Evolutionary conservation across 2,888 invertebrate species (phyloP), one percentile per base, ranked within the genome.

Genomic region (Phortica okadai): DNA sequence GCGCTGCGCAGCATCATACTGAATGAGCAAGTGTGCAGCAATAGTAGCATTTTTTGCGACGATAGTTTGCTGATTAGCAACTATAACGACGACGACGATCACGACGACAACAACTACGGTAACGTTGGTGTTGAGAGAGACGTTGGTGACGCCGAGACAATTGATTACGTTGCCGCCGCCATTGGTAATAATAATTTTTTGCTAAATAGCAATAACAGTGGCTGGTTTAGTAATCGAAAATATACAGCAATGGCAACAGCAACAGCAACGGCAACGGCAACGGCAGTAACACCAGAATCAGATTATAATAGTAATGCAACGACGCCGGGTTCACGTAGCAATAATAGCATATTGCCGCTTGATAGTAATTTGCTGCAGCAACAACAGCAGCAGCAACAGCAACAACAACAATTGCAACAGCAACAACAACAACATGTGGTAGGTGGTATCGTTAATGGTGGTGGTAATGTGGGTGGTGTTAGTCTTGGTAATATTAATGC

Each of bases 251-350:
- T 78, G 88, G 85, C 83, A 77, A 84, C 83, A 78, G 83, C 83
- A 77, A 84, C 84, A 84, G 82, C 77, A 82, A 86, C 78, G 87
- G 85, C 82, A 76, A 82, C 81, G 67, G 84, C 82, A 77, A 83
- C 83, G 77, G 85, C 85, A 84, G 84, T 81, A 74, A 74, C 90
- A 44, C 90, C 90, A 33, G 90, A 91, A 79, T 91, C 92, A 11
- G 92, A 92, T 78, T 92, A 90, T 82, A 92, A 92, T 81, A 91
- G 92, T 80, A 92, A 92, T 86, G 90, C 91, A 75, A 90, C 91
- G 79, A 90, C 90, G 80, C 91, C 91, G 5, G 89, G 89, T 7
- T 84, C 85, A 62, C 88, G 87, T 75, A 80, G 76, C 82, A 84
- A 82, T 66, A 79, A 72, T 56, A 72, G 54, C 67, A 81, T 83